A percentile compares a stretch with the other conserved stretches of the same genome.
These are phyloP conservation scores for Pseudochirops cupreus DNA, from an alignment of 2,797 vertebrate species.

Conservation along the genomic window DNA sequence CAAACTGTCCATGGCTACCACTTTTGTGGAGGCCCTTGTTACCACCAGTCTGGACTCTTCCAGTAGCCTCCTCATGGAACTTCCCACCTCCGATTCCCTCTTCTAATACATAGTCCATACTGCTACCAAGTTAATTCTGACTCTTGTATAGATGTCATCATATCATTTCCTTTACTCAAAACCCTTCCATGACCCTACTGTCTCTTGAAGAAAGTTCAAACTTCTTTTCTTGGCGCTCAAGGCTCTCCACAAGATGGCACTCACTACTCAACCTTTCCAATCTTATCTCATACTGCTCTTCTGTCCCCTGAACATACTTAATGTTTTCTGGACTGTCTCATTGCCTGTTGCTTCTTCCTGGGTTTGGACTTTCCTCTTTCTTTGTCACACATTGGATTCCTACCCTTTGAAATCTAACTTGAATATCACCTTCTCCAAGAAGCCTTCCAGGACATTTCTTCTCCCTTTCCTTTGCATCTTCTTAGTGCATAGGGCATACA, in stretches of 20 bases:
- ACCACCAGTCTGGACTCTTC: neutral
- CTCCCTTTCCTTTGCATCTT: neutral
- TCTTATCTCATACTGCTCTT: neutral
- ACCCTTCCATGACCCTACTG: neutral
- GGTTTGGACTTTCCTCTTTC: neutral
- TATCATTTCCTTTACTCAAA: neutral
- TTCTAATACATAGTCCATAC: neutral
- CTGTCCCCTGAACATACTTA: neutral
- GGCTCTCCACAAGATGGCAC: neutral
- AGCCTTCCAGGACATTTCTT: neutral
- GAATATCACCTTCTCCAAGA: neutral
- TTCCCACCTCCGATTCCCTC: neutral
- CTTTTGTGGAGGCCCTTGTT: neutral
- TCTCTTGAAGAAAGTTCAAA: neutral
- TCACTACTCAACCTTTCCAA: neutral
- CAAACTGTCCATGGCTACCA: neutral
- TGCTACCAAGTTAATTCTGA: neutral
- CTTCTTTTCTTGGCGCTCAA: neutral
- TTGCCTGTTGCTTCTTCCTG: neutral
- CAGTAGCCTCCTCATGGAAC: neutral
- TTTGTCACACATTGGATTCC: neutral
- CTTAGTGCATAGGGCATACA: neutral
- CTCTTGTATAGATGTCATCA: neutral
- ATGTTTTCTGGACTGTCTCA: neutral
- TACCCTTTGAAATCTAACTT: neutral